phyloP scores from a whole-genome alignment of 2,113 vertebrate species.

The Meleagris gallopavo region DNA sequence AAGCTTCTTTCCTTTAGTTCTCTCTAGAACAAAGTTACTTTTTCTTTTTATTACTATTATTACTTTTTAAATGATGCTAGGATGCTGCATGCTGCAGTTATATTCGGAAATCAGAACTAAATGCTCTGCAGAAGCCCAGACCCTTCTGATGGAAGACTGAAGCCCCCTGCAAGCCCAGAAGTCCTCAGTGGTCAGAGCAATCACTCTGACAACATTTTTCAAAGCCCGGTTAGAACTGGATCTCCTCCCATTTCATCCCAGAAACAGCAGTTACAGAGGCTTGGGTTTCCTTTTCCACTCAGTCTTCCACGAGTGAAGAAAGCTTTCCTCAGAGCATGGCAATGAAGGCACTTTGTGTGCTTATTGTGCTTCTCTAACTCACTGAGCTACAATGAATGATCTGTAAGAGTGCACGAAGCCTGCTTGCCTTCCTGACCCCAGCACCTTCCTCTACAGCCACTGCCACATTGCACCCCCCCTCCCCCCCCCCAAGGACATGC shows the following conservation, averaged over 20 bases:
- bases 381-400: neutral
- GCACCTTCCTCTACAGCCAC: neutral
- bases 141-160: neutral
- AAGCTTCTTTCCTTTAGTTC: neutral
- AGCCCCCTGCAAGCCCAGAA: neutral
- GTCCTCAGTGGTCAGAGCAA: neutral
- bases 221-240: neutral
- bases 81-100: neutral
- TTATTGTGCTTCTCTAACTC: neutral
- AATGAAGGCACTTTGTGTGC: neutral
- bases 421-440: neutral
- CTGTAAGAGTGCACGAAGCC: neutral
- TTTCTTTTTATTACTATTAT: neutral
- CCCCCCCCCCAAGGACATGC: accelerated
- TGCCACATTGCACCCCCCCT: accelerated
- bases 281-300: neutral
- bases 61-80: no score
- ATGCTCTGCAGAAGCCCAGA: neutral
- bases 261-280: neutral
- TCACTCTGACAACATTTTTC: neutral
- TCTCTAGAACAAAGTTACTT: neutral
- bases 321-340: neutral
- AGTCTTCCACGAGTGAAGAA: neutral
- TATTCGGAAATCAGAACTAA: neutral
- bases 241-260: neutral